Conservation (phyloP, 2,113 vertebrate species). For the Crotalus helleri region DNA sequence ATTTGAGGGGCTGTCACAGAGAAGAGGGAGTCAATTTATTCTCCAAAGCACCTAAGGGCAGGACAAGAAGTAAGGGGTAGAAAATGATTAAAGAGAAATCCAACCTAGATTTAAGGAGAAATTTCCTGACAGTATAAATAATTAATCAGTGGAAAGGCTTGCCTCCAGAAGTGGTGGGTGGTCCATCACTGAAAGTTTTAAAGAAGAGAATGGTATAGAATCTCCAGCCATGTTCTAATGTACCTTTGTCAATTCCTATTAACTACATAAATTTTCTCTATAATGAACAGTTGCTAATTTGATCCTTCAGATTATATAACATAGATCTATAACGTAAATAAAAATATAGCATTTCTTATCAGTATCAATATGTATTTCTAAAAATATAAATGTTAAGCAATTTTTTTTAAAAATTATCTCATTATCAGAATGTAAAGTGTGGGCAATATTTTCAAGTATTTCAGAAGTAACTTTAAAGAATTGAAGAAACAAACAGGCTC, state of each 20-base stretch:
- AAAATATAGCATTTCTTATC: too few relatives aligned
- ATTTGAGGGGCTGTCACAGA: neutral
- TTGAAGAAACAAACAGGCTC: neutral
- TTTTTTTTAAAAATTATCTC: neutral
- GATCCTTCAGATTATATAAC: neutral
- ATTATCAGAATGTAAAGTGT: neutral
- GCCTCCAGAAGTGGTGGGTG: too few relatives aligned
- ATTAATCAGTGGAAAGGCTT: neutral
- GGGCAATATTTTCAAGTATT: neutral
- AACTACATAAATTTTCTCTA: neutral
- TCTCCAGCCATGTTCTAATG: neutral
- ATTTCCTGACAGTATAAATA: neutral
- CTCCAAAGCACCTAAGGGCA: neutral
- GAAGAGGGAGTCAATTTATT: neutral
- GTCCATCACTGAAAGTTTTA: too few relatives aligned
- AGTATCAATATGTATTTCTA: neutral
- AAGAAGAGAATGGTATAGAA: too few relatives aligned
- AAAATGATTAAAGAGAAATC: neutral
- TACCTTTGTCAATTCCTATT: neutral
- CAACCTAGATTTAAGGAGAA: neutral
- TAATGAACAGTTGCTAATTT: neutral
- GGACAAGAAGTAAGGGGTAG: neutral
- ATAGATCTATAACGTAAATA: too few relatives aligned
- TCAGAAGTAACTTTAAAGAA: neutral
- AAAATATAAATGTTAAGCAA: too few relatives aligned